These are phyloP conservation scores for Agriopis marginaria DNA, from an alignment of 2,888 invertebrate species.

Conservation along the genomic window DNA sequence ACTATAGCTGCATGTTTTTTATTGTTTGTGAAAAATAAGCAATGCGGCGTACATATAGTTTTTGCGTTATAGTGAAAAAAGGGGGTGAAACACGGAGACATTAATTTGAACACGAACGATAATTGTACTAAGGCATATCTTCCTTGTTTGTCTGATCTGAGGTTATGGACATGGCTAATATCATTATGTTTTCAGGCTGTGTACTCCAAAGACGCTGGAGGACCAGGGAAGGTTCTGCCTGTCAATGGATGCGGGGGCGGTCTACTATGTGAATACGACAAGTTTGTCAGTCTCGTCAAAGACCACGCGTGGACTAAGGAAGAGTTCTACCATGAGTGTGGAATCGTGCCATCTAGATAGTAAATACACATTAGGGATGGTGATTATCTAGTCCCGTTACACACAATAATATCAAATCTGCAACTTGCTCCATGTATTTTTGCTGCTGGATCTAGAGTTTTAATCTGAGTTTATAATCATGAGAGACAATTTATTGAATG, in stretches of 20 bases:
- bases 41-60: too few species aligned
- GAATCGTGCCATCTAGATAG: conserved; percentile 41
- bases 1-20: too few species aligned
- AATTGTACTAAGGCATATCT: too few species aligned
- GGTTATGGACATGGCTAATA: neutral
- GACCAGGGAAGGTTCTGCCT: conserved; percentile 64
- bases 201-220: conserved; percentile 75
- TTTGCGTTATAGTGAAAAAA: too few species aligned
- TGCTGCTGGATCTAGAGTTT: neutral
- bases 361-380: conserved; percentile 13
- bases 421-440: neutral
- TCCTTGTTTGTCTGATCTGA: neutral
- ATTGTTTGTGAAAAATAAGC: too few species aligned
- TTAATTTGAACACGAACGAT: too few species aligned
- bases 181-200: conserved; percentile 69
- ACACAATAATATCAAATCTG: conserved; percentile 7
- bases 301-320: conserved; percentile 58
- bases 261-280: conserved; percentile 79
- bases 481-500: neutral
- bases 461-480: too few species aligned
- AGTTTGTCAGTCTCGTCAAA: conserved; percentile 73
- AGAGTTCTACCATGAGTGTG: conserved; percentile 59
- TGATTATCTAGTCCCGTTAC: conserved; percentile 13
- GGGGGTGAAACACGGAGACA: too few species aligned
- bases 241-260: conserved; percentile 78